Evolutionary conservation across 2,888 invertebrate genomes (phyloP).

Genomic region (Eilema sororculum): DNA sequence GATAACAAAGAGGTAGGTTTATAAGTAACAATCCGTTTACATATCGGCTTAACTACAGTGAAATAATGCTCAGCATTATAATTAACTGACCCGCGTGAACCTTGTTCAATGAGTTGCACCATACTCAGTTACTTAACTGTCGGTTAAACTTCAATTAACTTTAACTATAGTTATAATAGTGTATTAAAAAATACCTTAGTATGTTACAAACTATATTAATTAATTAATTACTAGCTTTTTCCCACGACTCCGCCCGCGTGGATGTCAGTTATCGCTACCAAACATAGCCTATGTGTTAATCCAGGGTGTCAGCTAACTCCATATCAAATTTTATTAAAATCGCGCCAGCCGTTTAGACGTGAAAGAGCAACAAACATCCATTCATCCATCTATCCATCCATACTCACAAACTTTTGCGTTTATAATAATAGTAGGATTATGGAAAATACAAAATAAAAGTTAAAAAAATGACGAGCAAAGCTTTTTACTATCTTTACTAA

Average conservation of each 20-base stretch:
- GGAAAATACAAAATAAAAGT: not conserved
- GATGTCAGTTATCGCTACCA: too few relatives aligned
- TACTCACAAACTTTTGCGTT: too few relatives aligned
- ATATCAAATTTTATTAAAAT: too few relatives aligned
- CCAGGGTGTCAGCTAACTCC: too few relatives aligned
- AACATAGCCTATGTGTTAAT: too few relatives aligned
- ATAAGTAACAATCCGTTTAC: slow-evolving; percentile 63
- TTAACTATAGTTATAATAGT: not conserved
- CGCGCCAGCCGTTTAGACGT: too few relatives aligned
- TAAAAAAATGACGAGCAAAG: not conserved
- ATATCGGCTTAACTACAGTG: slow-evolving; percentile 59
- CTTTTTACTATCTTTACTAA: not conserved
- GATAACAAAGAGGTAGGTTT: slow-evolving; percentile 59
- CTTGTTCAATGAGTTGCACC: slow-evolving; percentile 45
- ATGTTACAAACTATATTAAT: not conserved
- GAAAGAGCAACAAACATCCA: too few relatives aligned
- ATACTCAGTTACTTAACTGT: slow-evolving; percentile 20
- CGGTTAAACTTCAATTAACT: slow-evolving; percentile 6
- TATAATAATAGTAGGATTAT: not conserved
- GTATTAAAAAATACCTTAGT: not conserved
- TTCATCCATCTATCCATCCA: too few relatives aligned
- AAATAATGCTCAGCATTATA: slow-evolving; percentile 65
- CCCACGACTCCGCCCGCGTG: too few relatives aligned
- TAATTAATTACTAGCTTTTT: not conserved
- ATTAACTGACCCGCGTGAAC: slow-evolving; percentile 69